Conservation (phyloP, 2,797 vertebrate species). For the Gallinago stenura region DNA sequence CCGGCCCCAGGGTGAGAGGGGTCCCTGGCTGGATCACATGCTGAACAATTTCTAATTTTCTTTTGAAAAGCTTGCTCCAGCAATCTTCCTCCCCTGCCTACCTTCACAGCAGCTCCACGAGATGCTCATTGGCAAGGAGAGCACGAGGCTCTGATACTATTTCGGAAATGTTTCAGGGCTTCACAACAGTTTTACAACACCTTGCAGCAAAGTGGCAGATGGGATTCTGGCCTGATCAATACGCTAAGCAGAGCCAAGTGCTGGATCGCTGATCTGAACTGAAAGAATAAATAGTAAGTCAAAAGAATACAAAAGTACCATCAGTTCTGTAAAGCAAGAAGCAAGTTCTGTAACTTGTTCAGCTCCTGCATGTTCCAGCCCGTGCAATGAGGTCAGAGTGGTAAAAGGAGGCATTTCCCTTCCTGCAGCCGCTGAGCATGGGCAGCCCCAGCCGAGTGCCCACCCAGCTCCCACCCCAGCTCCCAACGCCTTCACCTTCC, state of each 20-base stretch:
- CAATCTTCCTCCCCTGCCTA: not conserved
- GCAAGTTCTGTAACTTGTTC: not conserved
- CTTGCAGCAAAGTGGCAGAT: not conserved
- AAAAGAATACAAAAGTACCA: not conserved
- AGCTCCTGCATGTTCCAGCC: not conserved
- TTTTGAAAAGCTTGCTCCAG: not conserved
- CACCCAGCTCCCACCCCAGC: not conserved
- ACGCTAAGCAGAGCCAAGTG: not conserved
- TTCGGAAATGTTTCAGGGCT: not conserved
- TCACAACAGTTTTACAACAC: not conserved
- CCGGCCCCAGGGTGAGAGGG: not conserved
- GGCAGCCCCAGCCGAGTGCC: not conserved
- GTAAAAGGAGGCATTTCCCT: not conserved
- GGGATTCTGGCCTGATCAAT: conserved; percentile 22
- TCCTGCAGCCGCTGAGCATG: not conserved
- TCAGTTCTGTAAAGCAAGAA: not conserved
- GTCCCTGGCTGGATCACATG: not conserved
- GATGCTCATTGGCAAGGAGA: not conserved
- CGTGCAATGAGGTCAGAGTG: rapidly evolving
- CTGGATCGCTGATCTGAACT: not conserved
- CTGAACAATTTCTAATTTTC: not conserved
- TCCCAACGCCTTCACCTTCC: rapidly evolving
- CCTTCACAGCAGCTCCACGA: not conserved
- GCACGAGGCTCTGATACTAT: not conserved
- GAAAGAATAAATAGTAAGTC: not conserved